Conservation (phyloP, 1,140 invertebrate species). For the Drosophila punjabiensis region DNA sequence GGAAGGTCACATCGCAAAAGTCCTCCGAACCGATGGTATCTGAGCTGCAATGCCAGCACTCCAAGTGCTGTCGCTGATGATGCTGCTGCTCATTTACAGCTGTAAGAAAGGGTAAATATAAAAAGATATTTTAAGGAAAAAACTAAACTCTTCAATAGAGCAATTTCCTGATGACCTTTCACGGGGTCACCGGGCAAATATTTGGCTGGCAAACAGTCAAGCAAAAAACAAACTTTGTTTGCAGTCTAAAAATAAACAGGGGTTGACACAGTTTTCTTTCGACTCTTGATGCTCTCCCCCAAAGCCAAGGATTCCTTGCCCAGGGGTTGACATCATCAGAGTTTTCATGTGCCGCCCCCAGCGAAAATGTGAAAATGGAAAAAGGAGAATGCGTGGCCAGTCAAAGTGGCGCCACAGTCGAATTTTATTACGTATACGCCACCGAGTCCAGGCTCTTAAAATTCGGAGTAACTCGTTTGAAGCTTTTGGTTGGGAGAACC, state of each 20-base stretch:
- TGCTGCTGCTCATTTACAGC: slow-evolving; percentile 55
- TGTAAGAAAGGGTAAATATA: not conserved
- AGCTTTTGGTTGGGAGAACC: not conserved
- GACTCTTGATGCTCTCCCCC: slow-evolving; percentile 1
- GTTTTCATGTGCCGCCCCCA: slow-evolving; percentile 33
- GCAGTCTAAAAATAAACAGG: slow-evolving; percentile 28
- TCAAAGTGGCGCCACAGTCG: slow-evolving; percentile 56
- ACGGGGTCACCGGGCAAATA: slow-evolving; percentile 21
- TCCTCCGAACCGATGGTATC: slow-evolving; percentile 76
- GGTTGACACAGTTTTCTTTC: slow-evolving; percentile 44
- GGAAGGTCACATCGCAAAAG: slow-evolving; percentile 75
- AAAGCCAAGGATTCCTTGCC: not conserved
- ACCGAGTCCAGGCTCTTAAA: slow-evolving; percentile 14
- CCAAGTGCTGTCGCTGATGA: slow-evolving; percentile 45
- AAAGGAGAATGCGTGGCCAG: slow-evolving; percentile 45
- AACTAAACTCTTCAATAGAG: slow-evolving; percentile 3
- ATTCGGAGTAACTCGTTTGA: slow-evolving; percentile 6
- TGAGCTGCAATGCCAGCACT: slow-evolving; percentile 84
- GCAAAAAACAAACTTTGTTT: slow-evolving; percentile 18
- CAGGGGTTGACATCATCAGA: slow-evolving; percentile 68
- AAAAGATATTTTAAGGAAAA: not conserved
- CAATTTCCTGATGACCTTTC: slow-evolving; percentile 31
- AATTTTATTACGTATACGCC: slow-evolving; percentile 68
- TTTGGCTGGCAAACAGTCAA: slow-evolving; percentile 5
- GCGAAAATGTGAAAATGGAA: slow-evolving; percentile 13